Evolutionary conservation across 2,888 invertebrate species (phyloP).

Genomic region (Chorisops tibialis): DNA sequence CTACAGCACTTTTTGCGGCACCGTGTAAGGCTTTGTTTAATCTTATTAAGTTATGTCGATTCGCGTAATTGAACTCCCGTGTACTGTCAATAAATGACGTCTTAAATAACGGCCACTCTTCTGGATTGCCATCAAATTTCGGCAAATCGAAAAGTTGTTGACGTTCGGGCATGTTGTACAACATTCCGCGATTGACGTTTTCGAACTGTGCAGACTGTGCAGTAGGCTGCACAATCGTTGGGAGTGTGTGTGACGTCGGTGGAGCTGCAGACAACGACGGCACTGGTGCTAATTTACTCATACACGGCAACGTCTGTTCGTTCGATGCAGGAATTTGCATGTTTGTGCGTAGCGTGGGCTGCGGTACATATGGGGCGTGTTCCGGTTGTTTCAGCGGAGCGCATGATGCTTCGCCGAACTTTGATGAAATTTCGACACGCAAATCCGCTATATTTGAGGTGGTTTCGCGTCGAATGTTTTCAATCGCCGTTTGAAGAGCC

Average conservation of each 20-base stretch:
- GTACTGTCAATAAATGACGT: slow-evolving; percentile 32
- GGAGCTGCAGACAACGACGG: background rate
- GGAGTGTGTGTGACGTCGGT: background rate
- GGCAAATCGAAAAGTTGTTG: slow-evolving; percentile 30
- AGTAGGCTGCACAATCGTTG: background rate
- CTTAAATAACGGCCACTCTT: slow-evolving; percentile 36
- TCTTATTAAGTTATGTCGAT: slow-evolving; percentile 32
- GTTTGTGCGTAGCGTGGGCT: background rate
- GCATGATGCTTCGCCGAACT: background rate
- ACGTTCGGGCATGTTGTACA: background rate
- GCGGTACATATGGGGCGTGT: background rate
- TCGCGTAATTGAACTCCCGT: slow-evolving; percentile 27
- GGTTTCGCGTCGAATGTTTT: background rate
- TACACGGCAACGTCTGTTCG: background rate
- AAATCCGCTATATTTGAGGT: background rate
- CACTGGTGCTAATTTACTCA: too few species aligned
- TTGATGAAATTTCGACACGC: background rate
- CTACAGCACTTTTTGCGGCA: slow-evolving; percentile 30
- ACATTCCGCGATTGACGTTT: too few species aligned
- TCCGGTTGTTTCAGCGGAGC: background rate
- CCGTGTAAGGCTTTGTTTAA: slow-evolving; percentile 33
- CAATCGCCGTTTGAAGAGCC: background rate
- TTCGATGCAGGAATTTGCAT: background rate
- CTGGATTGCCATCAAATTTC: slow-evolving; percentile 32
- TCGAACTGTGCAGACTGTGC: too few species aligned